phyloP scores from a whole-genome alignment of 30 jellyfish, hydroid and myxozoan genomes.

The Aurelia aurita complex sp. Pacific region DNA sequence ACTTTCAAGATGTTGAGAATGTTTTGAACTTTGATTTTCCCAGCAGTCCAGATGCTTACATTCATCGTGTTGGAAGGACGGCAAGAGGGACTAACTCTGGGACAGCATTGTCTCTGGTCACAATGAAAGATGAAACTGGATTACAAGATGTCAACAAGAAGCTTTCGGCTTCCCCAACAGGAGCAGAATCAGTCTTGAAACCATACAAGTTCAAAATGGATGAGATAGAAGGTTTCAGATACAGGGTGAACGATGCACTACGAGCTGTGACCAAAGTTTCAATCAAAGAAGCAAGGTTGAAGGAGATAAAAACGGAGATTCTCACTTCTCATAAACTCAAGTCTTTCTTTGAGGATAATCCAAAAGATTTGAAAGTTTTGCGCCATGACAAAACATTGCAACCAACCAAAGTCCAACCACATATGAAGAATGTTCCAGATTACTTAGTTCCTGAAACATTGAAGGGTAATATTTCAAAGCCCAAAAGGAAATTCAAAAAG shows the following conservation, averaged over 20 bases:
- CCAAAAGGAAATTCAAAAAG: constrained; percentile 58
- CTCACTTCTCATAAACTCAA: constrained; percentile 82
- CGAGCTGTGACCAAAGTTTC: constrained; percentile 80
- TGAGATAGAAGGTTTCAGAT: constrained; percentile 96
- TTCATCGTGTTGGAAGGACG: constrained; percentile 97
- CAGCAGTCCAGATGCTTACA: constrained; percentile 71
- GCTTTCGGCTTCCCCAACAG: constrained; percentile 51
- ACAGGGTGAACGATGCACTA: constrained; percentile 92
- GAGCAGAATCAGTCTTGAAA: constrained; percentile 52
- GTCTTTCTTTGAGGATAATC: constrained; percentile 92
- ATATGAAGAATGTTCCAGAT: constrained; percentile 95
- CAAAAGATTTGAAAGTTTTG: constrained; percentile 86
- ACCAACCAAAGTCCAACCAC: constrained; percentile 85
- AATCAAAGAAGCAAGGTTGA: constrained; percentile 91
- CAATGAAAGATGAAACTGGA: constrained; percentile 52
- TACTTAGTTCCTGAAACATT: constrained; percentile 89
- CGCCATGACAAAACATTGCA: constrained; percentile 86
- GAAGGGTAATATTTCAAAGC: constrained; percentile 56
- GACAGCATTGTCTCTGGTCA: constrained; percentile 88
- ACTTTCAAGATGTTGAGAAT: constrained; percentile 97
- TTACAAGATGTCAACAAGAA: constrained; percentile 51
- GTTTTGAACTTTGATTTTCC: constrained; percentile 97
- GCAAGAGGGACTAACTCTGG: constrained; percentile 97
- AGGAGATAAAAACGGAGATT: constrained; percentile 91
- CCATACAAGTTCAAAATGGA: constrained; percentile 93